These are phyloP conservation scores for Latheticus oryzae DNA, from an alignment of 2,888 invertebrate genomes.

Conservation along the genomic window DNA sequence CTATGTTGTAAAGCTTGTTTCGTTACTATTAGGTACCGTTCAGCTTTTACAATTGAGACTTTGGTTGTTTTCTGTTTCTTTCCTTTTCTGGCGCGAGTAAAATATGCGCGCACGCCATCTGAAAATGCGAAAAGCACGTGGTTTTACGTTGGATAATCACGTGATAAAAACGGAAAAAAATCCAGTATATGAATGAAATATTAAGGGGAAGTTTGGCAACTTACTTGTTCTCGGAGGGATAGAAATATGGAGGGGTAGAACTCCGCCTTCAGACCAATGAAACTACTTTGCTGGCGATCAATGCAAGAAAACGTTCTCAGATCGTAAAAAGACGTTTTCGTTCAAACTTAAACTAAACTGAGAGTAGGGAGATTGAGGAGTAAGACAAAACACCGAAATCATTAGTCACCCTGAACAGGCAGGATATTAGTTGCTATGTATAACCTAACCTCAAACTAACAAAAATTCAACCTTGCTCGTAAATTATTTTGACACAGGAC, in stretches of 20 bases:
- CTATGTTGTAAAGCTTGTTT: no score
- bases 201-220: slow-evolving; percentile 47
- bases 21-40: no score
- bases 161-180: slow-evolving; percentile 55
- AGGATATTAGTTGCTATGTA: slow-evolving; percentile 65
- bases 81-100: slow-evolving; percentile 29
- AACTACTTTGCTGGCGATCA: slow-evolving; percentile 58
- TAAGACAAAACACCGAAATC: slow-evolving; percentile 64
- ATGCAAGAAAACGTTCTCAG: slow-evolving; percentile 67
- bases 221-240: slow-evolving; percentile 51
- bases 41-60: slow-evolving; percentile 26
- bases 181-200: slow-evolving; percentile 55
- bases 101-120: slow-evolving; percentile 41
- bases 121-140: slow-evolving; percentile 56
- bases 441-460: slow-evolving; percentile 64
- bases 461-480: slow-evolving; percentile 65
- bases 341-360: slow-evolving; percentile 58
- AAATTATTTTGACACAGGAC: slow-evolving; percentile 66
- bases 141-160: slow-evolving; percentile 52
- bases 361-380: slow-evolving; percentile 45
- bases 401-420: slow-evolving; percentile 65
- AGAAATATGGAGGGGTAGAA: slow-evolving; percentile 56
- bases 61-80: slow-evolving; percentile 34
- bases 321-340: slow-evolving; percentile 66
- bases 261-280: slow-evolving; percentile 65